phyloP scores from a whole-genome alignment of 2,113 vertebrate genomes.

The Tiliqua scincoides region DNA sequence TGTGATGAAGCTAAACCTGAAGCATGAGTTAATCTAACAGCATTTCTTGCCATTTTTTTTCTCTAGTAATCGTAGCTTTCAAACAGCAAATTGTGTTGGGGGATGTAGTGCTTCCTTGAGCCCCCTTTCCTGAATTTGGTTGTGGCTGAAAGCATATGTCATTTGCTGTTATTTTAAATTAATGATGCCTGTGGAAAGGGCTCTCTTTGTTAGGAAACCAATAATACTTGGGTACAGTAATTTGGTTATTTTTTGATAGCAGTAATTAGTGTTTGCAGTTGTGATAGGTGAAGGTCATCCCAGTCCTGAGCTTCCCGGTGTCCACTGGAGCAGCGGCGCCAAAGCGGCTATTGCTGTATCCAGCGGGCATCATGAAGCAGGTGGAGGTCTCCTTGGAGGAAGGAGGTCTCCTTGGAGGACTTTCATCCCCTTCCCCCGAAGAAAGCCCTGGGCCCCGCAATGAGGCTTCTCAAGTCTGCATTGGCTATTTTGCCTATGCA shows the following conservation, averaged over 20 bases:
- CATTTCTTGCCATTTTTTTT: conserved; percentile 39
- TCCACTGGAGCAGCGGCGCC: too few species aligned
- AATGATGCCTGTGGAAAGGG: conserved; percentile 15
- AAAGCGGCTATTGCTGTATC: too few species aligned
- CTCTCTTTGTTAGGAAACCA: not conserved
- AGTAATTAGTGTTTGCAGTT: conserved; percentile 20
- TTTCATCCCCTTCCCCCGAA: too few species aligned
- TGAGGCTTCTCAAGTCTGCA: too few species aligned
- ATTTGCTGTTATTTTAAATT: not conserved
- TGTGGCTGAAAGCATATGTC: not conserved
- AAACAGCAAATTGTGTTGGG: not conserved
- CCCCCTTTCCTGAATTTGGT: not conserved
- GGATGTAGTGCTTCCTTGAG: not conserved
- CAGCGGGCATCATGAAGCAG: too few species aligned
- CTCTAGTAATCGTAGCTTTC: conserved; percentile 61
- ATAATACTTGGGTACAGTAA: not conserved
- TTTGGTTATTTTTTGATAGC: conserved; percentile 7
- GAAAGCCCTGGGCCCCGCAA: too few species aligned
- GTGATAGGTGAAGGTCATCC: not conserved
- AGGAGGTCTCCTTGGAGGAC: too few species aligned
- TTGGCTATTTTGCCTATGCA: too few species aligned
- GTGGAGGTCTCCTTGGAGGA: too few species aligned
- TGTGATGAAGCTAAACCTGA: conserved; percentile 72
- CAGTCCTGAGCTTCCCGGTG: too few species aligned
- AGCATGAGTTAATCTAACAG: conserved; percentile 64